Evolutionary conservation across 2,888 invertebrate species (phyloP), one percentile per base, ranked within the genome.

Genomic region (Cristatella mucedo): DNA sequence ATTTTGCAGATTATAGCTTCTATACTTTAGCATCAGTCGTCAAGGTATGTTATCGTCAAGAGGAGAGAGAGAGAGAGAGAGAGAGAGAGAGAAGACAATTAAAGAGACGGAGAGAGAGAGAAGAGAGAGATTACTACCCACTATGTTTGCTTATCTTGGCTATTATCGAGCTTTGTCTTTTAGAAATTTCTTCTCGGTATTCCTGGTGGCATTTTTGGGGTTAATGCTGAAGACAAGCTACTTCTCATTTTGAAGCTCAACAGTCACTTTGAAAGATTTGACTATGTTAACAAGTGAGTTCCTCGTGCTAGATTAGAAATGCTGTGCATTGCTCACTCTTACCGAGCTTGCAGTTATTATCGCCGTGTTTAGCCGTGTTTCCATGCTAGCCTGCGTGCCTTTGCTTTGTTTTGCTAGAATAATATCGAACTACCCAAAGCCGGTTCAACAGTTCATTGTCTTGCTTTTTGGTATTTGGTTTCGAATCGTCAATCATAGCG

Each of bases 11-110:
- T 43, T 65, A 65, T 47, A 65, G 60, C 48, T 61, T 93, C 46
- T 91, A 93, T 68, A 95, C 95, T 20, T 87, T 95, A 57, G 93
- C 95, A 43, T 91, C 91, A 68, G 93, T 95, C 44, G 73, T 95
- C 47, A 95, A 95, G 63, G 71, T 71, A 48, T 21, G 46, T 34
- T 22, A 15, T 9, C 9, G 9, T 13, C 15, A 11, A 9, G 9
- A 13, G 15, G 11, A 11, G n/a, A 11, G 26, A 26, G 9, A 26
- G 9, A 11, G 26, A n/a, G 9, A 26, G 26, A 26, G 9, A 26
- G 26, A 26, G 9, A 11, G 9, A n/a, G n/a, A n/a, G n/a, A n/a
- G n/a, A n/a, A n/a, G n/a, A n/a, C n/a, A n/a, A n/a, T n/a, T n/a
- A n/a, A n/a, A n/a, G n/a, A n/a, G n/a, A n/a, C n/a, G n/a, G n/a